These are phyloP conservation scores for Decapterus maruadsi DNA, from an alignment of 2,797 vertebrate genomes.

Conservation along the genomic window DNA sequence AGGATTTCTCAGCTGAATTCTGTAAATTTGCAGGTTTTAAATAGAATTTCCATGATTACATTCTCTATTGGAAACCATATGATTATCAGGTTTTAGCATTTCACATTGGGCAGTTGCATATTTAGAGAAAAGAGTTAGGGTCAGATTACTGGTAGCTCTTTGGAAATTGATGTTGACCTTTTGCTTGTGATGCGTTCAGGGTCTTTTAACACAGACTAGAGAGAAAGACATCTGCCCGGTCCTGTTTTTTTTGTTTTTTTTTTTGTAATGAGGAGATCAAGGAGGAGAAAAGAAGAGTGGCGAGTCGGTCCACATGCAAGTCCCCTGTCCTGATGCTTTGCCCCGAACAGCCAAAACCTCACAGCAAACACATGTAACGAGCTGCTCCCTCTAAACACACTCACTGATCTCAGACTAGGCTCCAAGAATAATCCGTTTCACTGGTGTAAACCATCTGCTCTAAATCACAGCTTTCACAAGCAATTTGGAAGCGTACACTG, in stretches of 20 bases:
- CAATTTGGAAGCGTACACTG: slow-evolving; percentile 32
- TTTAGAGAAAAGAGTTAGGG: not conserved
- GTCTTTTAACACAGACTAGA: slow-evolving; percentile 37
- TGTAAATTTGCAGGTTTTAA: not conserved
- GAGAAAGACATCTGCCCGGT: slow-evolving; percentile 58
- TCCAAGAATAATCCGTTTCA: slow-evolving; percentile 29
- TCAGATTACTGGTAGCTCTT: slow-evolving; percentile 62
- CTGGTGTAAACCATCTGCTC: slow-evolving; percentile 21
- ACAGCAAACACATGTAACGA: slow-evolving; percentile 69
- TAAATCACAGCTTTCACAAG: slow-evolving; percentile 38
- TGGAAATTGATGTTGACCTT: slow-evolving; percentile 77
- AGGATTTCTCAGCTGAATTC: slow-evolving; percentile 15
- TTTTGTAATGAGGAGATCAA: slow-evolving; percentile 35
- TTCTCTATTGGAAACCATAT: not conserved
- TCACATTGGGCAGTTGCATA: slow-evolving; percentile 4
- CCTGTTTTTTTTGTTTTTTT: slow-evolving; percentile 33
- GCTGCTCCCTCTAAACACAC: slow-evolving; percentile 70
- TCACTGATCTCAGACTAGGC: slow-evolving; percentile 88
- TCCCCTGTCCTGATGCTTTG: slow-evolving; percentile 80
- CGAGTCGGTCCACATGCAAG: slow-evolving; percentile 68
- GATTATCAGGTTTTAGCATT: not conserved
- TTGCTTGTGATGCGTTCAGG: slow-evolving; percentile 55
- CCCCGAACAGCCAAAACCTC: slow-evolving; percentile 57
- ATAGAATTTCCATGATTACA: not conserved
- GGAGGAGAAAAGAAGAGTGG: slow-evolving; percentile 55